phyloP scores from a whole-genome alignment of 2,113 vertebrate species.

The Lipophrys pholis region DNA sequence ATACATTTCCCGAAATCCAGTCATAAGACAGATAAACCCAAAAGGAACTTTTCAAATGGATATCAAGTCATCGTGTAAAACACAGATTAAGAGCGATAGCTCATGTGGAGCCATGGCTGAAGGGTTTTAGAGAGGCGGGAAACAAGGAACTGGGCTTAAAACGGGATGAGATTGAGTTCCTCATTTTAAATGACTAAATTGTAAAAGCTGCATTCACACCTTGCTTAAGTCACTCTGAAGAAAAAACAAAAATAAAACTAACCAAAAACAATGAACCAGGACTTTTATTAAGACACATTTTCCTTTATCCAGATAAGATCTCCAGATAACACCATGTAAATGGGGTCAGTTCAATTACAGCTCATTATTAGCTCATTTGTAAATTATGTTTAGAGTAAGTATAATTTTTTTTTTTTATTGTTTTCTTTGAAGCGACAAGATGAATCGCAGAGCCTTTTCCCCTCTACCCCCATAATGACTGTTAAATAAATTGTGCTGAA shows the following conservation, averaged over 20 bases:
- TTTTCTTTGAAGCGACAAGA: slow-evolving; percentile 3
- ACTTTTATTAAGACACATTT: neutral
- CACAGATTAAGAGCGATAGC: no score
- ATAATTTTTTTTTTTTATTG: neutral
- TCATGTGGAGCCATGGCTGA: no score
- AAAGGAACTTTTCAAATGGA: no score
- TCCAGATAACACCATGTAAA: neutral
- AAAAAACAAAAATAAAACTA: neutral
- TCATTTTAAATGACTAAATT: neutral
- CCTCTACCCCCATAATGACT: neutral
- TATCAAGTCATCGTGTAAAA: no score
- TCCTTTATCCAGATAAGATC: neutral
- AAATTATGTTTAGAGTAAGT: neutral
- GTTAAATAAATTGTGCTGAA: slow-evolving; percentile 8
- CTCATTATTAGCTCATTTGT: neutral
- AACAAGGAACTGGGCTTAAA: no score
- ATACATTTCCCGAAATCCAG: no score
- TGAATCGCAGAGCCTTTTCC: neutral
- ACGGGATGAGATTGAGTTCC: no score
- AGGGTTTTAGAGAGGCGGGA: no score
- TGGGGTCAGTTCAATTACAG: neutral
- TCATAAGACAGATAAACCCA: no score
- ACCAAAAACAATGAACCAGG: neutral
- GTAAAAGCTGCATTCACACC: neutral
- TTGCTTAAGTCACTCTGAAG: neutral